Base-by-base conservation (phyloP, 2,113 vertebrate genomes). In the Artemisiospiza belli region DNA sequence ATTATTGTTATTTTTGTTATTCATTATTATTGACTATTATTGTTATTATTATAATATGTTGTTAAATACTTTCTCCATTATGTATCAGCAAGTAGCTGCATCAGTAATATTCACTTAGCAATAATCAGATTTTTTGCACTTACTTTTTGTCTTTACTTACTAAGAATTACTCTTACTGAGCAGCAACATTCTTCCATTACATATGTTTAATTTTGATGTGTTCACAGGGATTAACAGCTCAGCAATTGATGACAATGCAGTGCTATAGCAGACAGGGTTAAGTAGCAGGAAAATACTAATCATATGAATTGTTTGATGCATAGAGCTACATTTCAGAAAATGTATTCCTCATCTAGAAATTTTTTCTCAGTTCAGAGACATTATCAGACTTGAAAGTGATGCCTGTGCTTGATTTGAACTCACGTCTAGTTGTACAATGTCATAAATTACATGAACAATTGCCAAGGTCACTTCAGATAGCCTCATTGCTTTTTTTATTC, bases 391-490 rank as follows among this genome's bases (percentile, higher is more conserved):
- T 91, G 52, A 95, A 76, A 90, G 14, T 43, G 41, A 67, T 37
- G 10, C 6, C 9, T 94, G 12, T 57, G 31, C 64, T 43, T 47
- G n/a, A 81, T 92, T 61, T 96, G 81, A 94, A 92, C 69, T 84
- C 55, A 51, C 21, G 15, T 77, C 19, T 90, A 41, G 66, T 39
- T 76, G 15, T 77, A 47, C 39, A 76, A 62, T 76, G 43, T 20
- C 55, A 63, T 87, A 91, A 87, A 95, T 49, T 81, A 49, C 49
- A 59, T 8, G 74, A 97, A 98, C 97, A 98, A 98, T 98, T 92
- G 81, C 91, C 97, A 97, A 98, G 97, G 98, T 98, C 92, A 97
- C 66, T 90, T 89, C 86, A 96, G 92, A 90, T 87, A 96, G 94
- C 90, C 91, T 84, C 72, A 95, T 51, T 91, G 78, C 93, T 96